Evolutionary conservation across 2,113 vertebrate genomes (phyloP), one percentile per base, ranked within the genome.

Genomic region (Misgurnus anguillicaudatus): DNA sequence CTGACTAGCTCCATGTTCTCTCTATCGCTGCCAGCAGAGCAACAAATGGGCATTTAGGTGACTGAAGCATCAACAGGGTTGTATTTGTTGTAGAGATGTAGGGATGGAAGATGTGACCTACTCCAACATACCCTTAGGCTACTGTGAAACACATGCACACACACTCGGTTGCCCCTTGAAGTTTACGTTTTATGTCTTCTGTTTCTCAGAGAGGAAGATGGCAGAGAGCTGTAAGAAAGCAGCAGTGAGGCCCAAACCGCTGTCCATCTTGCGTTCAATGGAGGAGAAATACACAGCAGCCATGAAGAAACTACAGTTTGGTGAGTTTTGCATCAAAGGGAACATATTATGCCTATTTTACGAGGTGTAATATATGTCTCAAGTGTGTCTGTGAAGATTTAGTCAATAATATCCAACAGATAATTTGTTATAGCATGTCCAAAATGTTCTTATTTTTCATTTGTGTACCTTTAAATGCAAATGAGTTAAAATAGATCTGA

Each of bases 301-400:
- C 82, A 98, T 99, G 98, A 99, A 96, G 91, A 99, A 98, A 85
- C 94, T 99, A 42, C 98, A 99, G 80, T 99, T 99, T 77, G 98
- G 98, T 99, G 91, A 94, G 96, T 93, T 6, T 11, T 41, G 47
- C 63, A 51, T 6, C 24, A 47, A 19, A 57, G 4, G 24, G 24
- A 31, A 31, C 24, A 31, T 31, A 31, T 31, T 31, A 31, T 31
- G 24, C 2, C 24, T 3, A 31, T 31, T 31, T 31, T 31, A 31
- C 24, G 2, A 31, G 24, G 24, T 31, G 24, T 31, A 31, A 31
- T 31, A 31, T 31, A 31, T 31, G 24, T 31, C 3, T 31, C 24
- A 31, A 31, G 24, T 31, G 24, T 31, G 24, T 31, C 24, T 31
- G 3, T 31, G 24, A 31, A 31, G 24, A 2, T 31, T 31, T 31